Evolutionary conservation across 1,140 invertebrate genomes (phyloP), one percentile per base, ranked within the genome.

Genomic region (Heliconius hermathena): DNA sequence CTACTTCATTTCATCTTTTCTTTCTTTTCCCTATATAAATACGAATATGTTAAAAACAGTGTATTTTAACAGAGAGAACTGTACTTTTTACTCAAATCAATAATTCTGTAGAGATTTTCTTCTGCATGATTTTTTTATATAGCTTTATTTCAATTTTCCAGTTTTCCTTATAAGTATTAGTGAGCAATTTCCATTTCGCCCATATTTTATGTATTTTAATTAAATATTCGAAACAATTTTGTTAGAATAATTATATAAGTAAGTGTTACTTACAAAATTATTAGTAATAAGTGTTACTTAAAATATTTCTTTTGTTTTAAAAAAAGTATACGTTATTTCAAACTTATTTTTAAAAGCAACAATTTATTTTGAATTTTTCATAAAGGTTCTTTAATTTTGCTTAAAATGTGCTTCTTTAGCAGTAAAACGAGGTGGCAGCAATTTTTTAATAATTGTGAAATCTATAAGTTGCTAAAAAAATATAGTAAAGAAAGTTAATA

Each of bases 281-380:
- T 41, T 49, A 49, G 46, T 18, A 49, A 49, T 52, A 52, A 20
- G 6, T 20, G 49, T 52, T 52, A 52, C 2, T 20, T 52, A 26
- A 66, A 66, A n/a, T 1, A 29, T 66, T 66, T 11, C 2, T 1
- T 66, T 66, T 60, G 8, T 66, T 66, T 29, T 29, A 66, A 13
- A 60, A 26, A 66, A 80, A 70, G 76, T 83, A 83, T 83, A 80
- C 79, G 76, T 83, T 83, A 80, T 82, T 82, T 73, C 78, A 80
- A 80, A 76, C 71, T 78, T 46, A 74, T 46, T 73, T 78, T 73
- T 78, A 16, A 57, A 38, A 22, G 52, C 33, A 41, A 52, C 5
- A 13, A 60, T 46, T 76, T 18, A 52, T 49, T 72, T 73, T 54
- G 73, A 60, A 76, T 73, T 49, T 73, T 46, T 46, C 13, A 46